Evolutionary conservation across 2,888 invertebrate genomes (phyloP), one percentile per base, ranked within the genome.

Genomic region (Acronicta psi): DNA sequence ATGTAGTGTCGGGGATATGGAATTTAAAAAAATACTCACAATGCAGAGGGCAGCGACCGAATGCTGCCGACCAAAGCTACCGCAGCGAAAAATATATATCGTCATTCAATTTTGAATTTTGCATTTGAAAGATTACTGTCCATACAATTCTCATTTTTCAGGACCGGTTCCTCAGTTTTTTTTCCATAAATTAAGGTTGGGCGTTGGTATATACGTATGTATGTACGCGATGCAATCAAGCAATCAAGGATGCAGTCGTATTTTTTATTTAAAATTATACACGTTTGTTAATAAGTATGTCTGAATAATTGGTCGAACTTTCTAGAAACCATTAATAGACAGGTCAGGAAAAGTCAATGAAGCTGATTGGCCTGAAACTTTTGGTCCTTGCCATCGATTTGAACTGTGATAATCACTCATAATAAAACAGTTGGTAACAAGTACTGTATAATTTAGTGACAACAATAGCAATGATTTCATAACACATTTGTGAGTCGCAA

Each of bases 311-410:
- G 69, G 75, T 59, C 69, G 83, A 87, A 84, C 82, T 88, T 89
- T 91, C 89, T 83, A 87, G 89, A 82, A 71, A 68, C 74, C 51
- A 51, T 68, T 75, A 85, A 86, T 87, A 74, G 75, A 79, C 70
- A 74, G 85, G 84, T 85, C 85, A 77, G 45, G 20, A 57, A 43
- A 56, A 83, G 87, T 88, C 83, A 89, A 88, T 80, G 61, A 85
- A 79, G 69, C 62, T 73, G 75, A 84, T 80, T 83, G 79, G 73
- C 60, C 49, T 60, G 50, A 75, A 69, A 73, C 59, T 82, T 81
- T 80, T 80, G 76, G 82, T 85, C 82, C 82, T 84, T 80, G 85
- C 78, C 81, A 77, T 80, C 79, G 75, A 73, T 82, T 82, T 83
- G 75, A 84, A 79, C 80, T 70, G 56, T 70, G 58, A 65, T 80